Evolutionary conservation across 2,888 invertebrate species (phyloP), one percentile per base, ranked within the genome.

Genomic region (Pimpla rufipes): DNA sequence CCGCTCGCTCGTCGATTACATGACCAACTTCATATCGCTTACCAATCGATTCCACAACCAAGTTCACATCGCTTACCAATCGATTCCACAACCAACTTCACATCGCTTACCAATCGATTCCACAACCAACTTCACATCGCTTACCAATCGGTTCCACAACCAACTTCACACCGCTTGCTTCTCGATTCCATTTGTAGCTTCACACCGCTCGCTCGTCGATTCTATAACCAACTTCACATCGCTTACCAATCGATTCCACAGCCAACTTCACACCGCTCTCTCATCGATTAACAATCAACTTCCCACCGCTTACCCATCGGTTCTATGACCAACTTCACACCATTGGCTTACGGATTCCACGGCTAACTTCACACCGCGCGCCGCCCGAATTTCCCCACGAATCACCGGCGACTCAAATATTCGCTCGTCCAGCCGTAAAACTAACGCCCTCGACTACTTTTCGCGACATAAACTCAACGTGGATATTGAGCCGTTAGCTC

Each of bases 401-500:
- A 29, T 29, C 29, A 29, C 29, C 29, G 2, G 5, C 5, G 3
- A 29, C n/a, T 29, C 29, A 29, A 29, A 29, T 67, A 29, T 47
- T 2, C 47, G n/a, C 1, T n/a, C n/a, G 5, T 10, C 47, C 47
- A n/a, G n/a, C n/a, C 50, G 35, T 47, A 75, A 75, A 64, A 59
- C 66, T 18, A 45, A 6, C 29, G 73, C 57, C 50, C 62, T 66
- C 13, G 40, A 37, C 50, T 37, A 18, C 66, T 76, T 45, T n/a
- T 5, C n/a, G 1, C 55, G 50, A 70, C 68, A 80, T 59, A 80
- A 68, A 76, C 29, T 62, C 77, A 77, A 73, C 35, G 35, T 40
- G 0, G 16, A 62, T 62, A 62, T 37, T 29, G 29, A 62, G 59
- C 59, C 37, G 37, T 40, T 62, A 90, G 90, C 88, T 89, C 90